Base-by-base conservation (phyloP, 2,888 invertebrate species). In the Cataglyphis rosenhaueri region DNA sequence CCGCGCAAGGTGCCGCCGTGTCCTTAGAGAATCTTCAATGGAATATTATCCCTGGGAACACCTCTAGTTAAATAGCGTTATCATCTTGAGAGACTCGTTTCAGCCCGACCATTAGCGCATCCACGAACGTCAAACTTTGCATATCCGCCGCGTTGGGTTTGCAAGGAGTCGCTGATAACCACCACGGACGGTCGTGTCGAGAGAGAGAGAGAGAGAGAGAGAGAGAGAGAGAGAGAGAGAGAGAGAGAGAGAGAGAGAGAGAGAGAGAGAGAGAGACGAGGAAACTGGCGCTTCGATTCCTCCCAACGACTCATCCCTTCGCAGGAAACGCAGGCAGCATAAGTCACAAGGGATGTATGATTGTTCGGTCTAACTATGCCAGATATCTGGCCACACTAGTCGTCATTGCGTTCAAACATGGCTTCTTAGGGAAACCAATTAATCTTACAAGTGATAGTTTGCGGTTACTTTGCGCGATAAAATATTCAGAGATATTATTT, bases 61-160 rank as follows among this genome's bases (percentile, higher is more conserved):
- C 57, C 65, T 64, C 70, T 82, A 71, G 85, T 83, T 84, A 86
- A 85, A 82, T 85, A 66, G 81, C 70, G 84, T 82, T 89, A 89
- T 84, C 87, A 78, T 87, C 89, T 81, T 83, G 66, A 78, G 82
- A 66, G 86, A 86, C 88, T 87, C 88, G 84, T 89, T 88, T 86
- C 89, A 78, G 76, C 70, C 71, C 74, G 82, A 73, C 89, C 87
- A 89, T 89, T 89, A 89, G 88, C 86, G 89, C 82, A 85, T 86
- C 85, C 83, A 82, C 81, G 81, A 85, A 84, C 86, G 87, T 89
- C 89, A 89, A 88, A 88, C 88, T 88, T 88, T 82, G 88, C 85
- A 75, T 86, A 86, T 85, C 84, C 83, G 78, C 84, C 68, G 68
- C 82, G 82, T 78, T 84, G 82, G 76, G 81, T 81, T 85, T 83